phyloP scores from a whole-genome alignment of 2,888 invertebrate genomes.

The Drosophila fulvimacula region DNA sequence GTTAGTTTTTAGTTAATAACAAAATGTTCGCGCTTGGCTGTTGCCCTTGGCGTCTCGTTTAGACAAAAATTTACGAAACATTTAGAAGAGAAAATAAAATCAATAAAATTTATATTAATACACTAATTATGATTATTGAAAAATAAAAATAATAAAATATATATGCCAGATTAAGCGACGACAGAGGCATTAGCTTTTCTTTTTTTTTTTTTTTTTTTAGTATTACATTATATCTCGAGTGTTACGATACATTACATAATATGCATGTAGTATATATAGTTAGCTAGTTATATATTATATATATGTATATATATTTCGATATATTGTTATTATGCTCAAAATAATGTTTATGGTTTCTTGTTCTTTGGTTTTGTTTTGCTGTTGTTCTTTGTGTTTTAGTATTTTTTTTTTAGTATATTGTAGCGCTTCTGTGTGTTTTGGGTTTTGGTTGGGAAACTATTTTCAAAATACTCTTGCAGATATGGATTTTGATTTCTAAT shows the following conservation, averaged over 20 bases:
- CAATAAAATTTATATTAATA: slow-evolving; percentile 27
- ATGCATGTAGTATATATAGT: slow-evolving; percentile 41
- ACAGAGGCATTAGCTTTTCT: slow-evolving; percentile 49
- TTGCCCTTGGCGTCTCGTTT: slow-evolving; percentile 21
- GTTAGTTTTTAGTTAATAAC: slow-evolving; percentile 43
- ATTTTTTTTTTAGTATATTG: slow-evolving; percentile 39
- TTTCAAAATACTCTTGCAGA: slow-evolving; percentile 10
- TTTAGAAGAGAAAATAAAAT: slow-evolving; percentile 48
- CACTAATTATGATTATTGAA: slow-evolving; percentile 34
- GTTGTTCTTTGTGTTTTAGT: slow-evolving; percentile 36
- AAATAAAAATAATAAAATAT: slow-evolving; percentile 28
- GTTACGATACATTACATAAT: slow-evolving; percentile 42
- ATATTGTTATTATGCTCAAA: slow-evolving; percentile 51
- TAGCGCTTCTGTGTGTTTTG: slow-evolving; percentile 6
- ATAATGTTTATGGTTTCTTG: slow-evolving; percentile 45
- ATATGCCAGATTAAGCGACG: slow-evolving; percentile 41
- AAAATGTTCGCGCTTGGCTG: slow-evolving; percentile 13
- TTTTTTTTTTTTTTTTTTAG: slow-evolving; percentile 12
- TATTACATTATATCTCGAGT: slow-evolving; percentile 11
- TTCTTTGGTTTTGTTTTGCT: background rate
- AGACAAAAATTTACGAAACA: slow-evolving; percentile 80
- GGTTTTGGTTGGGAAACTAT: background rate
- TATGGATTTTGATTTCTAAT: background rate
- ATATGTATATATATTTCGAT: slow-evolving; percentile 9
- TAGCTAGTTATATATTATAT: slow-evolving; percentile 31